A percentile compares a stretch with the other conserved stretches of the same genome.
These are phyloP conservation scores for Mythimna impura DNA, from an alignment of 2,888 invertebrate species.

Conservation along the genomic window DNA sequence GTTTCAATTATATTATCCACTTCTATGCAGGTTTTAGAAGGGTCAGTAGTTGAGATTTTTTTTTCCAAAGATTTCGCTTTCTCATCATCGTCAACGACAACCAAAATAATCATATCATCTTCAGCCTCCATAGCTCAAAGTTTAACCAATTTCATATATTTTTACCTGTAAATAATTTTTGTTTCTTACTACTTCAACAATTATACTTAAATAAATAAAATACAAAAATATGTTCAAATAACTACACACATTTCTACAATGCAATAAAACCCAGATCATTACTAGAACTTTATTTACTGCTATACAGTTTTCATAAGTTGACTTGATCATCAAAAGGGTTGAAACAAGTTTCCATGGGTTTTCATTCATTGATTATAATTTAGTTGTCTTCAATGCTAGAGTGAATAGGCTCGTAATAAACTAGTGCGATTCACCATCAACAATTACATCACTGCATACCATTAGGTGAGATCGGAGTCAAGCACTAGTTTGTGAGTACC, in stretches of 20 bases:
- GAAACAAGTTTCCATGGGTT: no score
- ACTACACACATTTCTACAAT: slow-evolving; percentile 22
- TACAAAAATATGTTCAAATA: slow-evolving; percentile 43
- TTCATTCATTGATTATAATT: no score
- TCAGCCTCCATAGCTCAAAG: slow-evolving; percentile 61
- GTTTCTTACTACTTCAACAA: neutral
- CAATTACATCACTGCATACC: no score
- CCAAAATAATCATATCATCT: slow-evolving; percentile 69
- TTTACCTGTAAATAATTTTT: slow-evolving; percentile 37
- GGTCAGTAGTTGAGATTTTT: slow-evolving; percentile 53
- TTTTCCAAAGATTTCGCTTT: slow-evolving; percentile 62
- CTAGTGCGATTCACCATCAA: no score
- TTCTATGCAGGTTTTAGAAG: slow-evolving; percentile 50
- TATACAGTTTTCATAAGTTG: neutral
- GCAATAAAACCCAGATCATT: slow-evolving; percentile 29
- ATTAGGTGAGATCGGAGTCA: no score
- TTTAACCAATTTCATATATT: slow-evolving; percentile 23
- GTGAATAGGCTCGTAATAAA: no score
- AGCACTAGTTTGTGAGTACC: no score
- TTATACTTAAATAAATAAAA: neutral
- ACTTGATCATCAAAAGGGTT: no score
- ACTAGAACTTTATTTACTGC: neutral
- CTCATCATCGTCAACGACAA: slow-evolving; percentile 62
- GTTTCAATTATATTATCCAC: slow-evolving; percentile 69
- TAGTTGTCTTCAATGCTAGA: no score